Conservation (phyloP, 2,113 vertebrate species). For the Sinocyclocheilus anshuiensis region DNA sequence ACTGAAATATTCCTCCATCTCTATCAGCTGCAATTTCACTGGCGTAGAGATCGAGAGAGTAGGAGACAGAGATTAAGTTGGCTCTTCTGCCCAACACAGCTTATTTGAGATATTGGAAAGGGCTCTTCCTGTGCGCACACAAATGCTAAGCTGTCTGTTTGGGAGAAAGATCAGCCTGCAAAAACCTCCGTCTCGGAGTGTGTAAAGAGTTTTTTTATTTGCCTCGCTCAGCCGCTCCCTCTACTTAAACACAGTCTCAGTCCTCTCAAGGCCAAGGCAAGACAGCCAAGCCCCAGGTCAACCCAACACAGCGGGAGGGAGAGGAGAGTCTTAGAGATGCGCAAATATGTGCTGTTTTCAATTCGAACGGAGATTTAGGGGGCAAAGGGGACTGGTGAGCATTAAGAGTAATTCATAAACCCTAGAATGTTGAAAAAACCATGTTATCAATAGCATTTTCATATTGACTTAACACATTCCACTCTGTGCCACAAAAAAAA, state of each 20-base stretch:
- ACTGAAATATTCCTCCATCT: not conserved
- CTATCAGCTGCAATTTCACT: conserved; percentile 6
- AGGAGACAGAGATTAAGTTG: conserved; percentile 3
- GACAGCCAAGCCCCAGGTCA: conserved; percentile 62
- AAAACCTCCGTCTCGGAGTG: conserved; percentile 71
- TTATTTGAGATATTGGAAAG: conserved; percentile 59
- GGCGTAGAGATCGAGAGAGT: not conserved
- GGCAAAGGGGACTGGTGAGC: not conserved
- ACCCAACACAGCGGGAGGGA: conserved; percentile 64
- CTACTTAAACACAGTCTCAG: conserved; percentile 77
- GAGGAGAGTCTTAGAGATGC: conserved; percentile 37
- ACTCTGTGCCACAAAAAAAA: not conserved
- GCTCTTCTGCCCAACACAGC: conserved; percentile 54
- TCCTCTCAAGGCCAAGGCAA: conserved; percentile 68
- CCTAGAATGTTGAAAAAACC: not conserved
- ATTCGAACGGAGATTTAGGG: not conserved
- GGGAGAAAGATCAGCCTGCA: conserved; percentile 73
- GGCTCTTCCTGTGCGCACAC: conserved; percentile 70
- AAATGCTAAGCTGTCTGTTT: conserved; percentile 77
- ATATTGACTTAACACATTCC: conserved; percentile 49
- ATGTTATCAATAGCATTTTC: conserved; percentile 44
- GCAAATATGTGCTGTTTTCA: conserved; percentile 19
- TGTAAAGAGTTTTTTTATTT: conserved; percentile 79
- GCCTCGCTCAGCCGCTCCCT: conserved; percentile 79
- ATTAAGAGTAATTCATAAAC: conserved; percentile 1